Base-by-base conservation (phyloP, 1,140 invertebrate species). In the Dreissena polymorpha region DNA sequence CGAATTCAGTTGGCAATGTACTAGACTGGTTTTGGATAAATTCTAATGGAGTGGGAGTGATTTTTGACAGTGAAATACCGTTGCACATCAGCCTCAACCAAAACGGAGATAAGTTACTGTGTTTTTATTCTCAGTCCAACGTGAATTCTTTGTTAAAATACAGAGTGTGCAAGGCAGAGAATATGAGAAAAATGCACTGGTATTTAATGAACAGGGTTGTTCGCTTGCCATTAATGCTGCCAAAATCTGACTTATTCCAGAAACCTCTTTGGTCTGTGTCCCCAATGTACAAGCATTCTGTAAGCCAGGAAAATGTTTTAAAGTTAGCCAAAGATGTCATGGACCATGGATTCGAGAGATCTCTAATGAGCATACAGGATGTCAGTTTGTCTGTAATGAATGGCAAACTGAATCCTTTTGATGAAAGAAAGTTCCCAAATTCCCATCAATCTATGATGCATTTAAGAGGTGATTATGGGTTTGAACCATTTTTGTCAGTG, bases 241-340 rank as follows among this genome's bases (percentile, higher is more conserved):
- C 97, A 0, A 95, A 97, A 86, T 93, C 95, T 67, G 92, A 93
- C 57, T 96, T 97, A 95, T 94, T 97, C 12, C 91, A 90, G 14
- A 92, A 96, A 90, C 97, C 97, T 0, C 95, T 98, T 76, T 98
- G 97, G 97, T 97, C 97, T 0, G 98, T 97, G 0, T 98, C 97
- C 97, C 96, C 96, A 1, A 94, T 95, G 87, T 97, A 95, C 89
- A 95, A 96, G 53, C 89, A 88, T 51, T 75, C 88, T 14, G 95
- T 98, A 0, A 95, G 95, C 88, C 95, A 96, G 65, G 83, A 87
- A 0, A 93, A 94, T 23, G 94, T 98, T 0, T 85, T 95, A 6
- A 83, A 95, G 7, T 98, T 96, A 89, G 96, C 95, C 0, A 81
- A 95, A 64, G 94, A 96, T 86, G 97, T 98, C 63, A 83, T 93